Percentiles rank a stretch among this genome's conserved stretches.
Evolutionary conservation across 2,888 invertebrate genomes (phyloP).

Genomic region (Tetheella fluctuosa): DNA sequence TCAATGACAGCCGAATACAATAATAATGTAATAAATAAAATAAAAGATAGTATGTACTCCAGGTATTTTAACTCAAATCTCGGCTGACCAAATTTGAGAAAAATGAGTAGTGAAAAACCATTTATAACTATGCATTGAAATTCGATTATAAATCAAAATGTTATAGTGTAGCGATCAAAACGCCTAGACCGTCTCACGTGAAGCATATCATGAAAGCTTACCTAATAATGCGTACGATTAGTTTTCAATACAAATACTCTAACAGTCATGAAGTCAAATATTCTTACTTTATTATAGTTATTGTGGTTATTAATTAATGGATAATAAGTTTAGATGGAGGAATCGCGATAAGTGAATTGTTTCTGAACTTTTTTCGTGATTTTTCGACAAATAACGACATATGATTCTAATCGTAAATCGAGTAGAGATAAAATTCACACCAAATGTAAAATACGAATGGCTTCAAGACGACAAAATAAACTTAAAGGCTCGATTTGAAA

Average conservation of each 20-base stretch:
- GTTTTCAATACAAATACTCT: not conserved
- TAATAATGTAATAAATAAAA: no score
- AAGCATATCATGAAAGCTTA: not conserved
- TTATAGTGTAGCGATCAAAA: no score
- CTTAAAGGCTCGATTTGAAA: not conserved
- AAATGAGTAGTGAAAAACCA: not conserved
- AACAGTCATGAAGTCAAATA: not conserved
- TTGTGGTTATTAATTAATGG: not conserved
- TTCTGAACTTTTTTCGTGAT: not conserved
- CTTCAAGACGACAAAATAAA: constrained; percentile 3
- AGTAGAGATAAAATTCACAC: no score
- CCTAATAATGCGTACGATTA: not conserved
- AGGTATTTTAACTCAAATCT: not conserved
- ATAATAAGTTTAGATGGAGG: not conserved
- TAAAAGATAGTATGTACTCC: no score
- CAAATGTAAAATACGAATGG: not conserved
- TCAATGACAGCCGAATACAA: not conserved
- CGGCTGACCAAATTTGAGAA: not conserved
- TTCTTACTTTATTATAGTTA: not conserved
- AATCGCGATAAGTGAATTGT: not conserved
- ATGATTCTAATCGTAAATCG: not conserved
- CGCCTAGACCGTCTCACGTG: no score
- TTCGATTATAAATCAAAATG: no score
- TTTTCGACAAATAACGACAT: not conserved
- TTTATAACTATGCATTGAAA: not conserved